phyloP scores from a whole-genome alignment of 1,140 invertebrate genomes.

The Diachasma alloeum region DNA sequence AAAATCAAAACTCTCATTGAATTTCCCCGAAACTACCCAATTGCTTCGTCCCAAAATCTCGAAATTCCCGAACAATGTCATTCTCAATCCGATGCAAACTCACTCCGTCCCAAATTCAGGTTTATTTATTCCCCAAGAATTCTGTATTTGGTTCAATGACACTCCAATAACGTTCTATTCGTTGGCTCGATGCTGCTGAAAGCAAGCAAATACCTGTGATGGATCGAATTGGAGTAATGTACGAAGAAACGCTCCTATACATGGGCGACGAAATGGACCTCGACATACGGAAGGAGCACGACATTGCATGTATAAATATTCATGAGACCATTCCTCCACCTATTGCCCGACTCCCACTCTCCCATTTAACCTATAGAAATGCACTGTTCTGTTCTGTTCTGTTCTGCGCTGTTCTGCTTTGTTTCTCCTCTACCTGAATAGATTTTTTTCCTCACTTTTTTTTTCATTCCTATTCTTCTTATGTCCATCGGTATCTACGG shows the following conservation, averaged over 20 bases:
- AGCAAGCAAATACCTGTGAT: background rate
- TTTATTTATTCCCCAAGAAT: background rate
- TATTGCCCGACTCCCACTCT: background rate
- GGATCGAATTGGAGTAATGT: background rate
- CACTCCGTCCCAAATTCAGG: background rate
- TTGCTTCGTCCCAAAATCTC: too few species aligned
- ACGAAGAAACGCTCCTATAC: background rate
- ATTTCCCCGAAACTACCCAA: too few species aligned
- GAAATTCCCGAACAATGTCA: too few species aligned
- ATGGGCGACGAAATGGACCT: background rate
- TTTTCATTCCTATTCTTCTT: background rate
- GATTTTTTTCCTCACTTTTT: background rate
- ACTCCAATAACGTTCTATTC: background rate
- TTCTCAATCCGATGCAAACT: background rate
- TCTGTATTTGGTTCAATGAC: background rate
- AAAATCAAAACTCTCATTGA: too few species aligned
- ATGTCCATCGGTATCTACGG: background rate
- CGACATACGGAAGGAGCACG: background rate
- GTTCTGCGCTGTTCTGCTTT: too few species aligned
- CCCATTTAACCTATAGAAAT: background rate
- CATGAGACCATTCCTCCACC: background rate
- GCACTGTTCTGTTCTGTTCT: background rate
- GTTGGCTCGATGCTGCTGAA: background rate
- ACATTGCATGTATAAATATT: slow-evolving; percentile 5
- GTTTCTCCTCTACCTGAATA: background rate